Conservation (phyloP, 2,113 vertebrate genomes). For the Catharus fuscescens region DNA sequence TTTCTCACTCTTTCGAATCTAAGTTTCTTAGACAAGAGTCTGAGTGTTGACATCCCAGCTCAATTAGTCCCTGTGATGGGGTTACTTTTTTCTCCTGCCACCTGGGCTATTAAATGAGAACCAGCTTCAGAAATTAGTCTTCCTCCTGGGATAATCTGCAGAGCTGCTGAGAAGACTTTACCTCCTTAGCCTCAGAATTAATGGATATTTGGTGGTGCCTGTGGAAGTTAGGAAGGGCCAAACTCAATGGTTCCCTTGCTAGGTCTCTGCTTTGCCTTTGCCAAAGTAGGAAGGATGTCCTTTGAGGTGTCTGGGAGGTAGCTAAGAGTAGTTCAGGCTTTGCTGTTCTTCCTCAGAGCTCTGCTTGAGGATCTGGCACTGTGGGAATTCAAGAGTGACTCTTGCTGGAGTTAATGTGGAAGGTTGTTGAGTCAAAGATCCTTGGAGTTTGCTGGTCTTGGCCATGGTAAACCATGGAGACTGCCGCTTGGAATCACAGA, state of each 20-base stretch:
- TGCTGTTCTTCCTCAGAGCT: not conserved
- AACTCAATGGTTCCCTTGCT: not conserved
- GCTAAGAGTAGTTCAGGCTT: not conserved
- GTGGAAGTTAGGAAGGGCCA: not conserved
- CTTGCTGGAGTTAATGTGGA: not conserved
- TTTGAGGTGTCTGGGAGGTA: not conserved
- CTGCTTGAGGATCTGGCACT: not conserved
- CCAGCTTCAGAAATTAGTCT: not conserved
- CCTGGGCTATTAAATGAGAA: not conserved
- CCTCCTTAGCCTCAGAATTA: not conserved
- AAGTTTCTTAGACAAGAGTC: not conserved
- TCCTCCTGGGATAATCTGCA: not conserved
- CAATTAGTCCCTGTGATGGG: rapidly evolving
- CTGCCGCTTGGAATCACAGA: not conserved
- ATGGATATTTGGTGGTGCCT: not conserved
- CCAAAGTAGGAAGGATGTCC: not conserved
- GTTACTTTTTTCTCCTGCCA: not conserved
- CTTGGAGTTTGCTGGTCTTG: not conserved
- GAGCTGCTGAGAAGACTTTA: not conserved
- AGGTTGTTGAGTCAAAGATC: not conserved
- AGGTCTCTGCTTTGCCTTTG: not conserved
- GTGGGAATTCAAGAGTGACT: not conserved
- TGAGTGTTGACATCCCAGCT: rapidly evolving
- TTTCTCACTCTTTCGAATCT: not conserved
- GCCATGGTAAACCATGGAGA: not conserved